phyloP scores from a whole-genome alignment of 2,113 vertebrate genomes.

The Grus americana region DNA sequence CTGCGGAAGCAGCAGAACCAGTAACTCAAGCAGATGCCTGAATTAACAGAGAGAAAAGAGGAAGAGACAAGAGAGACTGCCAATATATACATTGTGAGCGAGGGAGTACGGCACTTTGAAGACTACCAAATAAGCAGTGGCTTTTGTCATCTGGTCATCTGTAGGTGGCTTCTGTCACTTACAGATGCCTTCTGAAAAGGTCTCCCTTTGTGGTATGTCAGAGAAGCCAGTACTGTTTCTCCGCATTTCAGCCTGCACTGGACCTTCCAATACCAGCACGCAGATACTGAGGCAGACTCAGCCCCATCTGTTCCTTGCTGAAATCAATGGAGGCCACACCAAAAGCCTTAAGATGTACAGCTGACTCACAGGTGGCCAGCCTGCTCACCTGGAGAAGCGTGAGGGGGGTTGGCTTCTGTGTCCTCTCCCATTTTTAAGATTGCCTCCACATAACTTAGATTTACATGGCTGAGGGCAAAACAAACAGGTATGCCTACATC shows the following conservation, averaged over 20 bases:
- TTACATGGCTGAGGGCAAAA: background rate
- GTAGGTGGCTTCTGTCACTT: background rate
- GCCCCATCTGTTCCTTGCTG: background rate
- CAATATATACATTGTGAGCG: rapidly evolving
- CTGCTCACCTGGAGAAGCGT: background rate
- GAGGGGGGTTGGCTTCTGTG: background rate
- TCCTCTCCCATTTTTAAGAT: background rate
- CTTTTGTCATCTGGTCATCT: background rate
- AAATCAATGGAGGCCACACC: background rate
- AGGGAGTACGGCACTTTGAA: background rate
- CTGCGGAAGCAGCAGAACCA: background rate
- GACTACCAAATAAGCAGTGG: background rate
- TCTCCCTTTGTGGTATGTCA: background rate
- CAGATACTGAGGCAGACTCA: background rate
- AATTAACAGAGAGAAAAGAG: background rate
- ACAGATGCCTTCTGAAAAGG: background rate
- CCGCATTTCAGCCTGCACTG: background rate
- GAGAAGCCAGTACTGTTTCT: background rate
- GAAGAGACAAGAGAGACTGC: background rate
- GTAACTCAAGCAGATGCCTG: background rate
- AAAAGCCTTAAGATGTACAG: background rate
- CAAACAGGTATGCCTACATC: background rate
- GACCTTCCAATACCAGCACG: background rate
- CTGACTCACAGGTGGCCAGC: background rate
- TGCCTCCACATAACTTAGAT: background rate